Conservation (phyloP, 2,113 vertebrate genomes). For the Hiodon alosoides region DNA sequence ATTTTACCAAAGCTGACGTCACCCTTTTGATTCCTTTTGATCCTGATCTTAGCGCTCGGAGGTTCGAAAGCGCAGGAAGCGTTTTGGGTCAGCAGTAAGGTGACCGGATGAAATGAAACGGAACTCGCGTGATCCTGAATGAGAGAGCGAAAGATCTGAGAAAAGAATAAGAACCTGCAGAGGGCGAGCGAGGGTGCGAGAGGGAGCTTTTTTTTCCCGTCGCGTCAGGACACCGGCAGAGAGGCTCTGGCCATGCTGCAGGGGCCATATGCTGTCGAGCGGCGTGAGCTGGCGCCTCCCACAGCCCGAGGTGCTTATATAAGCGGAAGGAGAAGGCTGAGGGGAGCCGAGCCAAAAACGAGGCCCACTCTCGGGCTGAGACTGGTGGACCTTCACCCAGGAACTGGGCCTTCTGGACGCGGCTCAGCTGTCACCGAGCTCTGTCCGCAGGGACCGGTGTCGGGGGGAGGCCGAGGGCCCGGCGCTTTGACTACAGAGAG, state of each 20-base stretch:
- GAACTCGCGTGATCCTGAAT: neutral
- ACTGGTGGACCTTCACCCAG: neutral
- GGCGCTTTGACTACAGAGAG: neutral
- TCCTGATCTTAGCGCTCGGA: too few relatives aligned
- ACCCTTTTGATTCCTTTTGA: too few relatives aligned
- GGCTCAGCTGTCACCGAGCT: neutral
- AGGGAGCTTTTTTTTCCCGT: neutral
- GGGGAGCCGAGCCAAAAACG: neutral
- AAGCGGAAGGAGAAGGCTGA: constrained; percentile 21
- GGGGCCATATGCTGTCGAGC: constrained; percentile 23
- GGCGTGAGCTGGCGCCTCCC: constrained; percentile 21
- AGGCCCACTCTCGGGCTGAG: constrained; percentile 12
- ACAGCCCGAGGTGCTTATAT: constrained; percentile 10
- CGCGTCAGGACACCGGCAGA: too few relatives aligned
- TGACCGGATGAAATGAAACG: neutral
- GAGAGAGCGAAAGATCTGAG: constrained; percentile 15
- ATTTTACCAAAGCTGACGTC: too few relatives aligned
- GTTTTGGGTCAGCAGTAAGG: neutral
- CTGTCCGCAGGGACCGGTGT: neutral
- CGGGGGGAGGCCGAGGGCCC: neutral
- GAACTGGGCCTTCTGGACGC: constrained; percentile 8
- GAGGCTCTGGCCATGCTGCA: neutral
- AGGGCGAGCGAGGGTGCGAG: constrained; percentile 1
- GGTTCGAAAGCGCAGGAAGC: too few relatives aligned
- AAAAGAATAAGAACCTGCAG: constrained; percentile 15